Evolutionary conservation across 23 tunicate species (phyloP).

Genomic region (Aplidium turbinatum): DNA sequence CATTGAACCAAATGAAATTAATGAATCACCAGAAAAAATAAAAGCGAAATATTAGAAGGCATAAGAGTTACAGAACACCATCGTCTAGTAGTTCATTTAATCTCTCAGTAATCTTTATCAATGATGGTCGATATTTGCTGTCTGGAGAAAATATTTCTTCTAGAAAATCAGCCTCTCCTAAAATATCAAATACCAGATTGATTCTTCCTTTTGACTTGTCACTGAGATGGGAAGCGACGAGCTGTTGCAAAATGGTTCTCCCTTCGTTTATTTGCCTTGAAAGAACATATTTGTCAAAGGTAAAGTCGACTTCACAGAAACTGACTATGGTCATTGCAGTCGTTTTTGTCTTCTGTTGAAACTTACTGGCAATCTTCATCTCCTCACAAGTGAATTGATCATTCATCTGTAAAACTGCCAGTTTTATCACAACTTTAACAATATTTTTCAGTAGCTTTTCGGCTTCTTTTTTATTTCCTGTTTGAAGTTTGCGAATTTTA

Average conservation of each 20-base stretch:
- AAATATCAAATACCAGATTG: slow-evolving; percentile 69
- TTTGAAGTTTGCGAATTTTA: slow-evolving; percentile 33
- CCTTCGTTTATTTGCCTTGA: slow-evolving; percentile 81
- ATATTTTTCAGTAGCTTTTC: slow-evolving; percentile 67
- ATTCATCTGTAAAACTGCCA: slow-evolving; percentile 68
- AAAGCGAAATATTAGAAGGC: too few species aligned
- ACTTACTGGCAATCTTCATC: slow-evolving; percentile 40
- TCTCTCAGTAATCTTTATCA: slow-evolving; percentile 44
- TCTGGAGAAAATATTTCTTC: slow-evolving; percentile 68
- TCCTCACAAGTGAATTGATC: slow-evolving; percentile 63
- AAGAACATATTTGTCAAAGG: slow-evolving; percentile 80
- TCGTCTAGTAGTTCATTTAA: slow-evolving; percentile 66
- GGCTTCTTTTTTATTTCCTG: slow-evolving; percentile 68
- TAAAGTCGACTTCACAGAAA: slow-evolving; percentile 84
- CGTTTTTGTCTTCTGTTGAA: slow-evolving; percentile 64
- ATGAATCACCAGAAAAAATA: too few species aligned
- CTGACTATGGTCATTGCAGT: slow-evolving; percentile 86
- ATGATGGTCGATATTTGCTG: slow-evolving; percentile 47
- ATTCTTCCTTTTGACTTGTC: slow-evolving; percentile 67
- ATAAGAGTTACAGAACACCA: slow-evolving; percentile 47
- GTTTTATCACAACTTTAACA: slow-evolving; percentile 80
- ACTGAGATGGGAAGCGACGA: slow-evolving; percentile 65
- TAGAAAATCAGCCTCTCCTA: slow-evolving; percentile 85
- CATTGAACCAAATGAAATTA: too few species aligned
- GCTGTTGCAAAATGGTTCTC: slow-evolving; percentile 61